These are phyloP conservation scores for Sebastes hubbsi DNA, from an alignment of 2,797 vertebrate species.

Conservation along the genomic window DNA sequence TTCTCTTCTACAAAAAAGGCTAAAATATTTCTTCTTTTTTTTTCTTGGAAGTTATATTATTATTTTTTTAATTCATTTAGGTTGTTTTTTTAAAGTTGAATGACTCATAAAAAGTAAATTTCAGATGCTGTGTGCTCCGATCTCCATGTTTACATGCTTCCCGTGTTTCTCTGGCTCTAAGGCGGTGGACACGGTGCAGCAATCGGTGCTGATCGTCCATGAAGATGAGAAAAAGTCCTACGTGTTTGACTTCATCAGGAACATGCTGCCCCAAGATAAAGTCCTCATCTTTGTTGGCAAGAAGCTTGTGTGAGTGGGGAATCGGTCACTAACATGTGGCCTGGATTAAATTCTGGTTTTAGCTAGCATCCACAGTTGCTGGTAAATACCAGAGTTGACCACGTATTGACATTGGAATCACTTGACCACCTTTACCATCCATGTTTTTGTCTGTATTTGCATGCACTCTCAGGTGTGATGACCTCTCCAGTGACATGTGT, in stretches of 20 bases:
- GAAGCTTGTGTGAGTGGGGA: conserved; percentile 86
- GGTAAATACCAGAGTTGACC: background rate
- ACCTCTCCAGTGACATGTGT: conserved; percentile 92
- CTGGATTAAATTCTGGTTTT: background rate
- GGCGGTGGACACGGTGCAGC: conserved; percentile 94
- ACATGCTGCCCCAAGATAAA: conserved; percentile 91
- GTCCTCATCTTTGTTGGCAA: conserved; percentile 94
- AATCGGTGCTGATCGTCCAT: conserved; percentile 86
- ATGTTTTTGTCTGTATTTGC: background rate
- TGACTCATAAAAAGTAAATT: background rate
- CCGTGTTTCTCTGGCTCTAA: conserved; percentile 46
- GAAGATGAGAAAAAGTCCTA: conserved; percentile 93
- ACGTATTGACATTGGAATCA: rapidly evolving
- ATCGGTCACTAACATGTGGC: background rate
- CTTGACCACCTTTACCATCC: background rate
- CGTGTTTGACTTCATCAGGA: conserved; percentile 86
- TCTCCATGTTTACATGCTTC: background rate
- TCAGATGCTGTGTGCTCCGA: rapidly evolving
- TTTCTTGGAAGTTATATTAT: no score
- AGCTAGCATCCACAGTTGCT: background rate
- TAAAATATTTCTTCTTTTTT: no score
- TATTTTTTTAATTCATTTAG: no score
- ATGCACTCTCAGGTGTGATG: conserved; percentile 86
- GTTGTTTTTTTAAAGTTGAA: no score
- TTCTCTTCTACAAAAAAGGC: background rate